Evolutionary conservation across 1,140 invertebrate genomes (phyloP), one percentile per base, ranked within the genome.

Genomic region (Polypedilum vanderplanki): DNA sequence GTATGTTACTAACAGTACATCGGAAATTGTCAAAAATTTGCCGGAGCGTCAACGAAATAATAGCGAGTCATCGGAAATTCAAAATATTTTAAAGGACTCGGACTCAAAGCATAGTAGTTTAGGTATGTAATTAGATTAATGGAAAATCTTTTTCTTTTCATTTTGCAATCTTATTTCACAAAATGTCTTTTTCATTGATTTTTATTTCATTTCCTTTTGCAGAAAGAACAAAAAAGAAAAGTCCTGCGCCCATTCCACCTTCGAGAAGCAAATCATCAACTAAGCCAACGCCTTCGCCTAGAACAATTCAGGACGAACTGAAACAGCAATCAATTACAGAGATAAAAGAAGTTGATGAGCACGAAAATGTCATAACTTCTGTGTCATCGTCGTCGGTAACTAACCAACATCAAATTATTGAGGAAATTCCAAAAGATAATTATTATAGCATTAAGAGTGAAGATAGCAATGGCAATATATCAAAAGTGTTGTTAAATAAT

Each of bases 241-340:
- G 65, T 74, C 40, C 41, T 77, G 79, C 81, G 15, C 74, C 74
- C 73, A 78, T 81, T n/a, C 80, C 80, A 74, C 81, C 81, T 41
- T 80, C 81, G 57, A 77, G 79, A 33, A 65, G 57, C 5, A 33
- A 5, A 33, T 5, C 24, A 5, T 3, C 5, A n/a, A 46, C 15
- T 12, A 12, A 65, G 22, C 74, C 73, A 7, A 22, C 67, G n/a
- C 17, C 73, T 15, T 33, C 75, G 15, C 73, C 73, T n/a, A 20
- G 46, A 15, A 74, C 22, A 64, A 64, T 74, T 15, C 73, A 74
- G 65, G 75, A 74, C 74, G 57, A 46, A n/a, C 3, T 20, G 20
- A 70, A 22, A 10, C 10, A 57, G 46, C 10, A 57, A 15, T 70
- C 65, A 3, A 70, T 70, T 18, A 20, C 65, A 4, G 22, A 64